Conservation (phyloP, 2,888 invertebrate species). For the Taenaris catops region DNA sequence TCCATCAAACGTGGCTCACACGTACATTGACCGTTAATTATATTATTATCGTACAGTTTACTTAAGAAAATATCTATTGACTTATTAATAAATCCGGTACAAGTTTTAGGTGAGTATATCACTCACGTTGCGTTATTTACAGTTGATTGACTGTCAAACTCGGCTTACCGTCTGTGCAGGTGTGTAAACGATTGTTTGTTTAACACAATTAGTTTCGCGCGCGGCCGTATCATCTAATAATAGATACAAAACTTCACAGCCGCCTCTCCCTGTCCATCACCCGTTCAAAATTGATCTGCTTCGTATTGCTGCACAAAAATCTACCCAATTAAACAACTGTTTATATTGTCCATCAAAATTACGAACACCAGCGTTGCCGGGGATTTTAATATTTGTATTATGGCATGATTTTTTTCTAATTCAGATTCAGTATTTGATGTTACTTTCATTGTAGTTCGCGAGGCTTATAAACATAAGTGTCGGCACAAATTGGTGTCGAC, state of each 20-base stretch:
- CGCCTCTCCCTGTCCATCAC: conserved; percentile 68
- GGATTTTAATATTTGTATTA: conserved; percentile 13
- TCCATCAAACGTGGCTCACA: no score
- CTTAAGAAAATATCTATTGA: no score
- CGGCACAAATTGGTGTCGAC: background rate
- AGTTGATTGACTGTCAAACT: conserved; percentile 21
- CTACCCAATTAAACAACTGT: conserved; percentile 33
- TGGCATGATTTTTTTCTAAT: conserved; percentile 6
- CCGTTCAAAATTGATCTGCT: conserved; percentile 54
- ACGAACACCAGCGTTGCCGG: conserved; percentile 18
- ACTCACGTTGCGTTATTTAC: conserved; percentile 6
- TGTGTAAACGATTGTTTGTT: conserved; percentile 58
- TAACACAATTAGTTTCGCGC: conserved; percentile 74
- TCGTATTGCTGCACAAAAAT: conserved; percentile 35
- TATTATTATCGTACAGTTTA: no score
- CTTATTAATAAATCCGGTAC: no score
- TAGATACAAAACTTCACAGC: conserved; percentile 43
- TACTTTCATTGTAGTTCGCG: background rate
- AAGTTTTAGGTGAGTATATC: no score
- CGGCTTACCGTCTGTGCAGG: conserved; percentile 35
- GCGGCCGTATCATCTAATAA: conserved; percentile 51
- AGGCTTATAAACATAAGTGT: background rate
- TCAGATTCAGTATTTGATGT: conserved; percentile 2
- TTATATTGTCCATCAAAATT: conserved; percentile 22
- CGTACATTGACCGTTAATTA: no score